Percentiles rank a stretch among this genome's conserved stretches.
These are phyloP conservation scores for Erithacus rubecula DNA, from an alignment of 2,797 vertebrate genomes.

Conservation along the genomic window DNA sequence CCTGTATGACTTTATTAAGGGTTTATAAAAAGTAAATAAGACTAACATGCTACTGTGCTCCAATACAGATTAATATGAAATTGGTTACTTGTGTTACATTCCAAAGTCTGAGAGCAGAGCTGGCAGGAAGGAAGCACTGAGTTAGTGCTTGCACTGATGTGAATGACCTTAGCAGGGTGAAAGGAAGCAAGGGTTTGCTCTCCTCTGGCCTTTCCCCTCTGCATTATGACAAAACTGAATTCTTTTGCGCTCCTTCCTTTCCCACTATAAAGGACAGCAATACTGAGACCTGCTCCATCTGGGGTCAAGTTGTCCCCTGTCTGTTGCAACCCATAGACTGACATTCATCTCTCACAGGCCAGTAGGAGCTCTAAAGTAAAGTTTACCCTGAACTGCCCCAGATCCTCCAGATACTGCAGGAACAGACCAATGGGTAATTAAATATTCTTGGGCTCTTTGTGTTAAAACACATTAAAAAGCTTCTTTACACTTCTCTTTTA, in stretches of 20 bases:
- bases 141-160: not conserved
- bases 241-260: not conserved
- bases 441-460: not conserved
- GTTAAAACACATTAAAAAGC: not conserved
- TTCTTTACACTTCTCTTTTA: not conserved
- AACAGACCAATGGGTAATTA: not conserved
- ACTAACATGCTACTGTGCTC: not conserved
- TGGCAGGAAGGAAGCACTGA: not conserved
- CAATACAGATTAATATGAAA: not conserved
- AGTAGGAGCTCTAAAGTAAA: not conserved
- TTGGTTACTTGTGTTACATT: not conserved
- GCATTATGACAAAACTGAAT: rapidly evolving
- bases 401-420: not conserved
- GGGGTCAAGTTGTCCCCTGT: not conserved
- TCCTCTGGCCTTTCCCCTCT: not conserved
- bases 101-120: not conserved
- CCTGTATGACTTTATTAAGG: not conserved
- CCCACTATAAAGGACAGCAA: not conserved
- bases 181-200: not conserved
- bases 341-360: not conserved
- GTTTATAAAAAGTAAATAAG: not conserved
- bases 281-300: not conserved
- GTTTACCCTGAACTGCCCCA: not conserved
- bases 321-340: not conserved
- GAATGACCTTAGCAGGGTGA: not conserved